Evolutionary conservation across 2,888 invertebrate species (phyloP).

Genomic region (Galerucella nymphaeae): DNA sequence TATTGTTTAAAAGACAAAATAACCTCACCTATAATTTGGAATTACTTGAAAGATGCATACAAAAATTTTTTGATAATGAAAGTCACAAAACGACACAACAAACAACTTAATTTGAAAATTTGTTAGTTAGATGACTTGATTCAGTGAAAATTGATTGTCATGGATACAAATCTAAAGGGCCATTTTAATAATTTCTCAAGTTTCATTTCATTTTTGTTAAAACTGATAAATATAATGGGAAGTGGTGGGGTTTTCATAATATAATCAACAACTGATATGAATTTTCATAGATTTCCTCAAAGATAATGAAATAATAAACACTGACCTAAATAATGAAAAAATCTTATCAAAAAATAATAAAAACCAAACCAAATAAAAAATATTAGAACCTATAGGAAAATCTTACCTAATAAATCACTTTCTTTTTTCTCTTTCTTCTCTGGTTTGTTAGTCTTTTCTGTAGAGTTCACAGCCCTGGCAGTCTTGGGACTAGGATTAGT

Average conservation of each 20-base stretch:
- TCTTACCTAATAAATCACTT: slow-evolving; percentile 54
- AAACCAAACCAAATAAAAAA: neutral
- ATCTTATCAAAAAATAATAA: too few species aligned
- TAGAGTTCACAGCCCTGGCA: slow-evolving; percentile 55
- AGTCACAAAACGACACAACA: slow-evolving; percentile 1
- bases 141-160: neutral
- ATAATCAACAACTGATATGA: neutral
- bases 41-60: slow-evolving; percentile 15
- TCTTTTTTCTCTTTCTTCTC: slow-evolving; percentile 58
- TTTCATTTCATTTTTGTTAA: too few species aligned
- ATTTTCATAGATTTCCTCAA: neutral
- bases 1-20: neutral
- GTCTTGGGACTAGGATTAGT: slow-evolving; percentile 69
- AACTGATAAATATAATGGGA: neutral
- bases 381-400: neutral
- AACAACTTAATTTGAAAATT: slow-evolving; percentile 18
- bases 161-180: neutral
- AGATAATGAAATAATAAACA: neutral
- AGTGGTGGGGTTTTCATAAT: neutral
- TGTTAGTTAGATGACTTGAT: neutral
- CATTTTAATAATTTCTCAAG: too few species aligned
- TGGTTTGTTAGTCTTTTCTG: slow-evolving; percentile 42
- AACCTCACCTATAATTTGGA: slow-evolving; percentile 27
- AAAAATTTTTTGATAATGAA: slow-evolving; percentile 10
- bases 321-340: neutral